These are phyloP conservation scores for Microchirus variegatus DNA, from an alignment of 2,797 vertebrate genomes.

Conservation along the genomic window DNA sequence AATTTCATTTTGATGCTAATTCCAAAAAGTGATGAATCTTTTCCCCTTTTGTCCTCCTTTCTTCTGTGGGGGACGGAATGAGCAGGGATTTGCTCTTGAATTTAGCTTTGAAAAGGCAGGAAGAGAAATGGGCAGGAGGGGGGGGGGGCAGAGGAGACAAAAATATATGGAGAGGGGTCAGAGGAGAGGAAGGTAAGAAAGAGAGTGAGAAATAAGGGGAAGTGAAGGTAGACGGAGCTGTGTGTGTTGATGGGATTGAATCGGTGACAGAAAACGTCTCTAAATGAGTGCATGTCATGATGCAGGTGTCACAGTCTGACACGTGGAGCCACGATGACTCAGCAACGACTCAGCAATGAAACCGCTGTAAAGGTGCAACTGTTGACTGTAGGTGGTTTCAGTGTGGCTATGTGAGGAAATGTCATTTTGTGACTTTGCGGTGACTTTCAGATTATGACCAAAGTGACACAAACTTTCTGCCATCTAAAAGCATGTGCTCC, in stretches of 20 bases:
- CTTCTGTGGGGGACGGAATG: constrained; percentile 67
- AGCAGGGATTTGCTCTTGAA: constrained; percentile 73
- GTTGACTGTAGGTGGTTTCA: no score
- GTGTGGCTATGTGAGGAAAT: no score
- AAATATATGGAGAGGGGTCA: constrained; percentile 49
- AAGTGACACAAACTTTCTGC: no score
- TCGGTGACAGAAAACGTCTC: constrained; percentile 5
- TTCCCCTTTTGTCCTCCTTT: constrained; percentile 79
- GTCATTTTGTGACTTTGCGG: no score
- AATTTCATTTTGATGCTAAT: constrained; percentile 88
- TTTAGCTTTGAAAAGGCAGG: constrained; percentile 70
- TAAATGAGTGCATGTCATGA: constrained; percentile 12
- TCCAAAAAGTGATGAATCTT: constrained; percentile 86
- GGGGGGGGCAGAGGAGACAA: constrained; percentile 16
- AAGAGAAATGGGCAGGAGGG: constrained; percentile 10
- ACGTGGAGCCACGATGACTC: not conserved
- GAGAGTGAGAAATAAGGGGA: not conserved
- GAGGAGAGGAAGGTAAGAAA: constrained; percentile 28
- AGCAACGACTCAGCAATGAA: constrained; percentile 5
- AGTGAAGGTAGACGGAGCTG: not conserved
- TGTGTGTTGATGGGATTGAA: constrained; percentile 13
- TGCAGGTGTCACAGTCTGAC: constrained; percentile 25
- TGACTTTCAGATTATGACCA: no score
- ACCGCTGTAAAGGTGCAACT: not conserved
- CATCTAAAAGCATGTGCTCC: no score